Conservation (phyloP, 2,113 vertebrate species). For the Rissa tridactyla region DNA sequence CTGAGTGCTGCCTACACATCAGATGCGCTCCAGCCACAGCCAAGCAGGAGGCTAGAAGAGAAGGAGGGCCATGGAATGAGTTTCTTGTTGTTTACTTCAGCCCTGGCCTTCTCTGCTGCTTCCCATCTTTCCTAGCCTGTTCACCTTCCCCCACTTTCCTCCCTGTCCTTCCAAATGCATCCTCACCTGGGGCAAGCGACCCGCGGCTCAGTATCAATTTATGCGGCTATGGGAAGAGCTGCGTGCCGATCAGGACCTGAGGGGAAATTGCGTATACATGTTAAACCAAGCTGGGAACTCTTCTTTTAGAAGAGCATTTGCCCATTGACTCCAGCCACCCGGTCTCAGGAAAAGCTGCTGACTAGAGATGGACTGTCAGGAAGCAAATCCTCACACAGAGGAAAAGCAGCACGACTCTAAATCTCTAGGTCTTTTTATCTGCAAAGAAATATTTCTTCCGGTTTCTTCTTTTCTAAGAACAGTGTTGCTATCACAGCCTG, state of each 20-base stretch:
- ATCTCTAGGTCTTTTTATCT: background rate
- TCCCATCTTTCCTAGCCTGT: background rate
- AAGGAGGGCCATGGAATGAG: background rate
- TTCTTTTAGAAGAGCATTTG: background rate
- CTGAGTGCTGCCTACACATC: background rate
- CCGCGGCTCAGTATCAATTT: background rate
- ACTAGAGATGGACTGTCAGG: background rate
- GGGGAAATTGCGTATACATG: background rate
- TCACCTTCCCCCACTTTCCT: background rate
- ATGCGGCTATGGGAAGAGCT: background rate
- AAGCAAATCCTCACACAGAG: background rate
- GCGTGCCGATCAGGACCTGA: background rate
- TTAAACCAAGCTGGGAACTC: background rate
- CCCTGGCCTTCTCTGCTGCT: background rate
- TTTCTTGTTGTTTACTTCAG: background rate
- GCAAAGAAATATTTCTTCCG: background rate
- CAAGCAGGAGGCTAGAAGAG: background rate
- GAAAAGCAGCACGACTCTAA: background rate
- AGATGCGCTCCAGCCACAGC: background rate
- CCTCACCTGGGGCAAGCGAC: fast-evolving
- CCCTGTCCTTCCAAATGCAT: background rate
- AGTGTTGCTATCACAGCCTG: background rate
- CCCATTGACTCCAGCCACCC: background rate
- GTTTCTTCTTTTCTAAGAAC: background rate
- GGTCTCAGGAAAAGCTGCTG: background rate